A percentile compares a stretch with the other conserved stretches of the same genome.
phyloP scores from a whole-genome alignment of 2,113 vertebrate species.

The Chionomys nivalis region DNA sequence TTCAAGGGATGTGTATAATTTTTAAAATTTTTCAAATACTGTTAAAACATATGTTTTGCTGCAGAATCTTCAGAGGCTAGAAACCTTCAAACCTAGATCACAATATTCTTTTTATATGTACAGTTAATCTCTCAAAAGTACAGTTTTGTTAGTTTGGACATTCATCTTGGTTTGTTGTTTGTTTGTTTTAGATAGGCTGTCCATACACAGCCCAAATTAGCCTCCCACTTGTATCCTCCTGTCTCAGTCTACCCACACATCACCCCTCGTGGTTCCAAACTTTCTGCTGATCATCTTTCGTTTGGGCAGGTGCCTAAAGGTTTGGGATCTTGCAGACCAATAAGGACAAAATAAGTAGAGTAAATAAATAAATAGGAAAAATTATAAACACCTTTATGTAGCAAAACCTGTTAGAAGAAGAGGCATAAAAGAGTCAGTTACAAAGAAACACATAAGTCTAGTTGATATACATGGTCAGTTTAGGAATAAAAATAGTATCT shows the following conservation, averaged over 20 bases:
- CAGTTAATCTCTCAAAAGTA: neutral
- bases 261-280: neutral
- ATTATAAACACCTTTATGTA: neutral
- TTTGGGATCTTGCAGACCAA: neutral
- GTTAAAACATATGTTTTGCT: neutral
- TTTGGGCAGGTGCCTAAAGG: neutral
- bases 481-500: constrained; percentile 2
- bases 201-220: neutral
- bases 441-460: neutral
- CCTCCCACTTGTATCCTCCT: neutral
- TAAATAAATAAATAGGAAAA: constrained; percentile 35
- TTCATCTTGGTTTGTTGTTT: neutral
- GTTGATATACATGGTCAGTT: neutral
- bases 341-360: neutral
- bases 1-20: neutral
- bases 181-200: neutral
- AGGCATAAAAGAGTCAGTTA: neutral
- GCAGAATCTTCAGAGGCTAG: neutral
- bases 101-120: neutral
- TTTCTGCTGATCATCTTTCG: neutral
- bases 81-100: neutral
- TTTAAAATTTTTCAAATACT: neutral
- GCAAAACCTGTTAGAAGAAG: neutral
- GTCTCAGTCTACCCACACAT: neutral
- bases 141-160: neutral